Base-by-base conservation (phyloP, 92 coral and sea anemone genomes). In the Umimayanthus kanabou region DNA sequence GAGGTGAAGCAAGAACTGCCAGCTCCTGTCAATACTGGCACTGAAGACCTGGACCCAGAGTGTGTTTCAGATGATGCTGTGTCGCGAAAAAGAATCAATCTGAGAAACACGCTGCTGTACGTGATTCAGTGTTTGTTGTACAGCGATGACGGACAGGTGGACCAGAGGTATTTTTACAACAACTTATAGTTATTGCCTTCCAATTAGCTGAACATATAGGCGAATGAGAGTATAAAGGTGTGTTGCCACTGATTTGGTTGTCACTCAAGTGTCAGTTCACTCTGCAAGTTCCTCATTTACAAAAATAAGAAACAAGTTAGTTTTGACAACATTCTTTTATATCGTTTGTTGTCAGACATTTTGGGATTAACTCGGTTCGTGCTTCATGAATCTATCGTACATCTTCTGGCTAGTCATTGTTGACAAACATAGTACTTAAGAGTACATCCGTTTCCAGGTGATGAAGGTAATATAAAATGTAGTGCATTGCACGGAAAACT, bases 51-150 rank as follows among this genome's bases (percentile, higher is more conserved):
- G 4, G 76, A 83, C 13, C 22, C 87, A 26, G 77, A 45, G 7
- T 11, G 23, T 14, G 39, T 26, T 26, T 71, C 87, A 43, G 87
- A 83, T 53, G 93, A 91, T 18, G 65, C 79, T 29, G 55, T 90
- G 43, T 89, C 92, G 9, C 95, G 93, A 15, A 90, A 92, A 40
- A 88, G 95, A 76, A 96, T 96, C 80, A 80, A 93, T 80, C 86
- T 95, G 50, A 96, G 98, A 49, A 95, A 96, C 80, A 91, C 90
- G 9, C 79, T 95, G 86, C 71, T 96, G 45, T 98, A 96, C 79
- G 90, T 96, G 50, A 76, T 94, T 76, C 94, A 95, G 65, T 91
- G 95, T 88, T 88, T 96, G 23, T 85, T 96, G 78, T 90, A 90
- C 79, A 95, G 91, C 29, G 96, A 93, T 64, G 94, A 93, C 30